Conservation (phyloP, 2,113 vertebrate species). For the Rhynchomys soricoides region DNA sequence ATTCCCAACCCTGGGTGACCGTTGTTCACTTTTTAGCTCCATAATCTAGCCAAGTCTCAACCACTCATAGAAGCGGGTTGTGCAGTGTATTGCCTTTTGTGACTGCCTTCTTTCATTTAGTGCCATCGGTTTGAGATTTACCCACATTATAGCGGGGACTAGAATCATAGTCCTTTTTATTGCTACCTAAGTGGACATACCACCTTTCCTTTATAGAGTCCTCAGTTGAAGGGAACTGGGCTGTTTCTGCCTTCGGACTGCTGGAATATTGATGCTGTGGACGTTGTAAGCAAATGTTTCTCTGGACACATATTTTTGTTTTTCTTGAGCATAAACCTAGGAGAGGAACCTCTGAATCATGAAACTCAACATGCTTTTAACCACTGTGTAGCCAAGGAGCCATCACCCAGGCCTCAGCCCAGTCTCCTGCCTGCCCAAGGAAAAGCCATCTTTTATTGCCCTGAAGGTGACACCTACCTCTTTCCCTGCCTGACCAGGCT, state of each 20-base stretch:
- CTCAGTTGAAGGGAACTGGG: neutral
- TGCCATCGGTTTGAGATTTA: neutral
- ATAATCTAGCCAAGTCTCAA: neutral
- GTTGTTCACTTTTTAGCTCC: neutral
- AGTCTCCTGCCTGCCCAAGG: neutral
- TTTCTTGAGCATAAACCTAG: neutral
- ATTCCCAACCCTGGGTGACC: neutral
- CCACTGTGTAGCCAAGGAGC: neutral
- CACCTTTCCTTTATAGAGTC: neutral
- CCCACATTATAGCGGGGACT: accelerated
- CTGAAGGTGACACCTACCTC: neutral
- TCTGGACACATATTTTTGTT: neutral
- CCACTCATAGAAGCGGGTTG: neutral
- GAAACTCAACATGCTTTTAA: neutral
- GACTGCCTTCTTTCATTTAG: neutral
- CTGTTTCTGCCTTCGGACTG: neutral
- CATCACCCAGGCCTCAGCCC: neutral
- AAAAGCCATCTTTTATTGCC: neutral
- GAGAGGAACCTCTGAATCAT: neutral
- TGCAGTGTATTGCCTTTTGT: neutral
- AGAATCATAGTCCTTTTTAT: neutral
- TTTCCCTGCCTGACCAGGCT: neutral
- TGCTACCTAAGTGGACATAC: accelerated
- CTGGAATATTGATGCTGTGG: accelerated
- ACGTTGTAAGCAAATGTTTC: neutral